Evolutionary conservation across 1,140 invertebrate species (phyloP).

Genomic region (Drepana arcuata): DNA sequence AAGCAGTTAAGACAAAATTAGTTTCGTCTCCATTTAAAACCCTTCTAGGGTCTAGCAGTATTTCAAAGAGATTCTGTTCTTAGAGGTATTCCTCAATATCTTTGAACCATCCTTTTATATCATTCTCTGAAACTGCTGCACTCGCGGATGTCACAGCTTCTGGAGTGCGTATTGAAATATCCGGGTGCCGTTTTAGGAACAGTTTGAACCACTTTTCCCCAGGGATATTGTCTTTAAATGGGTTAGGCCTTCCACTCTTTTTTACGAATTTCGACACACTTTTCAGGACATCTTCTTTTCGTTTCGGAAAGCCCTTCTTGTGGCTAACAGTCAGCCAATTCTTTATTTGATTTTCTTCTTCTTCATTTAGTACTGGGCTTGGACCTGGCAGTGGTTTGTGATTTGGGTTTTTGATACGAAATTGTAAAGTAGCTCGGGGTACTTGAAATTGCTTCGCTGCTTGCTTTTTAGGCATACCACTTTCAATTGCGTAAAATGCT

Average conservation of each 20-base stretch:
- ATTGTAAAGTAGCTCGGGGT: constrained; percentile 14
- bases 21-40: too few species aligned
- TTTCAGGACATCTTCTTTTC: constrained; percentile 16
- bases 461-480: constrained; percentile 15
- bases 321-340: constrained; percentile 10
- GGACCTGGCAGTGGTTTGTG: constrained; percentile 3
- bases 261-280: constrained; percentile 14
- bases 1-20: too few species aligned
- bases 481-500: constrained; percentile 8
- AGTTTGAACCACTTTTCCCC: constrained; percentile 38
- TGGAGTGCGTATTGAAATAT: constrained; percentile 9
- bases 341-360: constrained; percentile 14
- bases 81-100: constrained; percentile 29
- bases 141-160: constrained; percentile 21
- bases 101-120: constrained; percentile 37
- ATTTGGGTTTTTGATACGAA: constrained; percentile 8
- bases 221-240: constrained; percentile 33
- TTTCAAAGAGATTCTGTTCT: too few species aligned
- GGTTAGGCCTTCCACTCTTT: constrained; percentile 10
- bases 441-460: constrained; percentile 14
- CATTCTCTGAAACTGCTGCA: constrained; percentile 30
- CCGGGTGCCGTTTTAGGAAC: constrained; percentile 36
- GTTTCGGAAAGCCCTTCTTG: constrained; percentile 18
- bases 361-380: constrained; percentile 4
- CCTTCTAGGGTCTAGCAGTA: too few species aligned